Percentiles rank a stretch among this genome's conserved stretches.
Conservation (phyloP, 2,113 vertebrate genomes). For the Heptranchias perlo region DNA sequence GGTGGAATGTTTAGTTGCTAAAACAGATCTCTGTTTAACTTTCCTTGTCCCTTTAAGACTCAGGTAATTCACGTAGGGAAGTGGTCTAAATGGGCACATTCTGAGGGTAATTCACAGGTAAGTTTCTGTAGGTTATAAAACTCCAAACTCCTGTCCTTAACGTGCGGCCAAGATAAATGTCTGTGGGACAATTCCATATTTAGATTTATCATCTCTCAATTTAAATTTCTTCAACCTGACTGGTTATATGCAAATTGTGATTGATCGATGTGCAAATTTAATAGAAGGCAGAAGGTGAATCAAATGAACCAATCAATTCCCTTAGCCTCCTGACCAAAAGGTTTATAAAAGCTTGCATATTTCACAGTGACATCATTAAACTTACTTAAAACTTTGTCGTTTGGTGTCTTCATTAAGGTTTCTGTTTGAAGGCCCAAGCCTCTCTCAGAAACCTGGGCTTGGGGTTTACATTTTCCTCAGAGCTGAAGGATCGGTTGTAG, state of each 20-base stretch:
- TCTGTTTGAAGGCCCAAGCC: background rate
- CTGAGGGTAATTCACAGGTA: background rate
- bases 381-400: background rate
- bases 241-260: background rate
- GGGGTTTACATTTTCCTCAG: background rate
- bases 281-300: background rate
- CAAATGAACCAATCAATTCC: background rate
- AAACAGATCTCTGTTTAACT: background rate
- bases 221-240: background rate
- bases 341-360: background rate
- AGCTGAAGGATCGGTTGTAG: background rate
- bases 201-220: background rate
- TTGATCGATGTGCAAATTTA: background rate
- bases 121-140: background rate
- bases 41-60: background rate
- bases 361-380: background rate
- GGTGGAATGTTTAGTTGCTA: background rate
- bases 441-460: background rate
- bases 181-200: background rate
- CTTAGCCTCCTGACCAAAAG: background rate
- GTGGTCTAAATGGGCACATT: background rate
- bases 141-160: background rate
- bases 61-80: background rate
- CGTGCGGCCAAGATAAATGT: background rate
- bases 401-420: background rate